Evolutionary conservation across 2,797 vertebrate genomes (phyloP).

Genomic region (Fistularia tabacaria): DNA sequence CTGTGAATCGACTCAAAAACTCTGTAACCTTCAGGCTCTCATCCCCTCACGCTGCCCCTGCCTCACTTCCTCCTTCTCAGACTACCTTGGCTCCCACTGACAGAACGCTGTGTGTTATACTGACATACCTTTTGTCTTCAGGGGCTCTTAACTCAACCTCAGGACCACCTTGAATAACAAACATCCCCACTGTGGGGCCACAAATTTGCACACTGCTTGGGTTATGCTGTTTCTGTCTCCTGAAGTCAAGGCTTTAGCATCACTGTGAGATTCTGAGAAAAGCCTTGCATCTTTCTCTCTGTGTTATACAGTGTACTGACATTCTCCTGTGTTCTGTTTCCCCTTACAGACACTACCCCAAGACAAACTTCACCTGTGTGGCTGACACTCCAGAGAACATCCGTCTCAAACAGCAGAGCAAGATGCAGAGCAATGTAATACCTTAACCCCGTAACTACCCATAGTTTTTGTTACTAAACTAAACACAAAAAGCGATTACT

Average conservation of each 20-base stretch:
- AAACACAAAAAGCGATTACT: slow-evolving; percentile 5
- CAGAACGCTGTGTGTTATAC: slow-evolving; percentile 54
- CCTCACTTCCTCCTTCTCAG: slow-evolving; percentile 47
- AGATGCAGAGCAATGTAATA: slow-evolving; percentile 93
- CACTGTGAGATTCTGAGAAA: slow-evolving; percentile 27
- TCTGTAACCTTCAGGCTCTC: slow-evolving; percentile 38
- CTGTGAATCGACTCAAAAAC: slow-evolving; percentile 45
- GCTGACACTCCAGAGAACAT: slow-evolving; percentile 97
- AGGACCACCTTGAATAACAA: slow-evolving; percentile 64
- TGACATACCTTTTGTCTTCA: slow-evolving; percentile 65
- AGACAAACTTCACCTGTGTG: slow-evolving; percentile 93
- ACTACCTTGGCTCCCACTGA: slow-evolving; percentile 50
- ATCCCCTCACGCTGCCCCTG: slow-evolving; percentile 17
- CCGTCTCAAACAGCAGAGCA: slow-evolving; percentile 93
- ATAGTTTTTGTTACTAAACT: slow-evolving; percentile 1
- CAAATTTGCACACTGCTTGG: slow-evolving; percentile 52
- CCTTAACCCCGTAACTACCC: background rate
- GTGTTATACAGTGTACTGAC: slow-evolving; percentile 21
- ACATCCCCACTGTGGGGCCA: slow-evolving; percentile 45
- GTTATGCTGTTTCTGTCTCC: slow-evolving; percentile 33
- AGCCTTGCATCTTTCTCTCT: slow-evolving; percentile 27
- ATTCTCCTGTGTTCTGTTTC: slow-evolving; percentile 29
- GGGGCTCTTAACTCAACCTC: slow-evolving; percentile 58
- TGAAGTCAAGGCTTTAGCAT: slow-evolving; percentile 20
- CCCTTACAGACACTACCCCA: slow-evolving; percentile 92